Percentiles rank a stretch among this genome's conserved stretches.
Evolutionary conservation across 2,888 invertebrate species (phyloP).

Genomic region (Troides oblongomaculatus): DNA sequence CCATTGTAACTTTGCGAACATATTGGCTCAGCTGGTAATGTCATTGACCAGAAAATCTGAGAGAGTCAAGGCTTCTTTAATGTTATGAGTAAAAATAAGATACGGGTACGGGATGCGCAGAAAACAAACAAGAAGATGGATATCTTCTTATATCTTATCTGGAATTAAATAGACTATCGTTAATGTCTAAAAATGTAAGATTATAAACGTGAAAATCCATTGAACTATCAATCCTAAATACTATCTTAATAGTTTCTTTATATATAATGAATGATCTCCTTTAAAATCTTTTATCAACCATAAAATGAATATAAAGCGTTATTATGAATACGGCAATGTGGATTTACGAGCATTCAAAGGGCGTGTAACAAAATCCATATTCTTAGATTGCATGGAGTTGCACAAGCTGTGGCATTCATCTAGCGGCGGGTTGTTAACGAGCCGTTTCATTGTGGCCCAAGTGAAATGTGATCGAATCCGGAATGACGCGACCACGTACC

Average conservation of each 20-base stretch:
- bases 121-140: not conserved
- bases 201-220: not conserved
- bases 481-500: conserved; percentile 32
- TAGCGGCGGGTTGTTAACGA: conserved; percentile 49
- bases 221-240: not conserved
- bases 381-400: conserved; percentile 48
- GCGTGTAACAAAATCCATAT: conserved; percentile 54
- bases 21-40: not conserved
- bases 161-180: no score
- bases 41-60: not conserved
- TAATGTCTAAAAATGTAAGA: not conserved
- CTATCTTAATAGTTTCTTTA: conserved; percentile 7
- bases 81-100: not conserved
- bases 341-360: conserved; percentile 52
- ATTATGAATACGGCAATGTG: conserved; percentile 44
- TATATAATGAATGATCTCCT: conserved; percentile 15
- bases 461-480: conserved; percentile 47
- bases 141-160: no score
- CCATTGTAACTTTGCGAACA: not conserved
- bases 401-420: conserved; percentile 55
- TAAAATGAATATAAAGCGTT: conserved; percentile 30
- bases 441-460: conserved; percentile 43
- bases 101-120: no score
- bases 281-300: conserved; percentile 14
- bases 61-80: not conserved